These are phyloP conservation scores for Dendronephthya gigantea DNA, from an alignment of 64 coral and sea anemone species.

Conservation along the genomic window DNA sequence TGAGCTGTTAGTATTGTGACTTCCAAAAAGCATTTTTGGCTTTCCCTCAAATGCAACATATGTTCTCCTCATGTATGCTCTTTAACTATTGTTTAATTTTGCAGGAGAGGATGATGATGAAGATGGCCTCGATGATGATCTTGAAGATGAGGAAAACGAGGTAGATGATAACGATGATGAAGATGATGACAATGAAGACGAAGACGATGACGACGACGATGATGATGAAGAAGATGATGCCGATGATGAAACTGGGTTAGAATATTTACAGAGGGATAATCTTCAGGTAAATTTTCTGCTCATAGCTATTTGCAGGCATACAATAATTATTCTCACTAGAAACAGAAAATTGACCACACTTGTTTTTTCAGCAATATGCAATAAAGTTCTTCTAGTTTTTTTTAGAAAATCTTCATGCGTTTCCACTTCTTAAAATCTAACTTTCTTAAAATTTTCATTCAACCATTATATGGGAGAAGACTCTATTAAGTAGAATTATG, in stretches of 20 bases:
- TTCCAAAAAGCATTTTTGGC: too few species aligned
- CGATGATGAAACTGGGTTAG: constrained; percentile 42
- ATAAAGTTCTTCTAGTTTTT: too few species aligned
- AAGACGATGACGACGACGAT: constrained; percentile 39
- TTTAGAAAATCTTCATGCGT: too few species aligned
- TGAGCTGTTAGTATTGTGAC: too few species aligned
- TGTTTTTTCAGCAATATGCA: too few species aligned
- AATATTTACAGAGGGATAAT: constrained; percentile 64
- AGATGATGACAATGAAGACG: constrained; percentile 53
- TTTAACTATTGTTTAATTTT: neutral
- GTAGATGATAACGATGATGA: constrained; percentile 38
- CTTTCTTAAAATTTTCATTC: too few species aligned
- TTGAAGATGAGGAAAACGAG: constrained; percentile 48
- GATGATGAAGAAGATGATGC: constrained; percentile 58
- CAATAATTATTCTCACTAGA: too few species aligned
- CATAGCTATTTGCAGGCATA: too few species aligned
- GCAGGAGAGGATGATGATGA: constrained; percentile 45
- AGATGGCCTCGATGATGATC: constrained; percentile 25
- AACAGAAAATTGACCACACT: too few species aligned
- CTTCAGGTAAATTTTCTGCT: constrained; percentile 31
- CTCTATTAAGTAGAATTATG: too few species aligned
- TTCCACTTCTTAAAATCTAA: too few species aligned
- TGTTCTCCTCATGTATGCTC: neutral
- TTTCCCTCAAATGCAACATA: neutral
- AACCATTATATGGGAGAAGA: too few species aligned